A percentile compares a stretch with the other conserved stretches of the same genome.
phyloP scores from a whole-genome alignment of 2,797 vertebrate genomes.

The Poecilia picta region DNA sequence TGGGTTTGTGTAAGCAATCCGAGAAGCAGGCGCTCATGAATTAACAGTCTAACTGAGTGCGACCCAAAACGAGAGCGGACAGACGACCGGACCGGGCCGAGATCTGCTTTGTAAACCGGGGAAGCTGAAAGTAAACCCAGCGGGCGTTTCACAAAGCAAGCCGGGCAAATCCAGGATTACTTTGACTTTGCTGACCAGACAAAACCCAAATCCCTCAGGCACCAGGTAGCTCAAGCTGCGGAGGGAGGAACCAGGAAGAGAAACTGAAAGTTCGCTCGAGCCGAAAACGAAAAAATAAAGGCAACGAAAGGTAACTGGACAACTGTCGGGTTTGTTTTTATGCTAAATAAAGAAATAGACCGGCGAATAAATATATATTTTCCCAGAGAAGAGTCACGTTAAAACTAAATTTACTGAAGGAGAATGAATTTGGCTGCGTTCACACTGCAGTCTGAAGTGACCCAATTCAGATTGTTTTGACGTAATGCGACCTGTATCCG shows the following conservation, averaged over 20 bases:
- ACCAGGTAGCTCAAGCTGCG: neutral
- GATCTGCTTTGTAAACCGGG: constrained; percentile 17
- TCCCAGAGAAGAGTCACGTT: neutral
- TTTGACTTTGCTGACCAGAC: neutral
- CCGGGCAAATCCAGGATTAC: constrained; percentile 1
- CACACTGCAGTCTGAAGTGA: no score
- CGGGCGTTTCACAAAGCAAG: constrained; percentile 3
- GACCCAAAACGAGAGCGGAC: constrained; percentile 32
- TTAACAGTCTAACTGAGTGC: constrained; percentile 22
- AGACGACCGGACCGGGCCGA: constrained; percentile 28
- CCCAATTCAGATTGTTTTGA: no score
- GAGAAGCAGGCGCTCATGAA: constrained; percentile 15
- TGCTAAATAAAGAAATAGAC: neutral
- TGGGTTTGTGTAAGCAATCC: neutral
- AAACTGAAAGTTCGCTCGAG: neutral
- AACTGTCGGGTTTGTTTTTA: neutral
- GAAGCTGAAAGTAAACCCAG: neutral
- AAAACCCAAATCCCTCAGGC: neutral
- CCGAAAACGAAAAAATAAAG: neutral
- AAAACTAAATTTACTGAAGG: no score
- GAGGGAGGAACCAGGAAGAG: neutral
- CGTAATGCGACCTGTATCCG: no score
- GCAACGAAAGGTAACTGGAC: neutral
- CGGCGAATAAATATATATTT: neutral
- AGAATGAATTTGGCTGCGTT: no score